Evolutionary conservation across 2,113 vertebrate genomes (phyloP).

Genomic region (Rhinopithecus roxellana): DNA sequence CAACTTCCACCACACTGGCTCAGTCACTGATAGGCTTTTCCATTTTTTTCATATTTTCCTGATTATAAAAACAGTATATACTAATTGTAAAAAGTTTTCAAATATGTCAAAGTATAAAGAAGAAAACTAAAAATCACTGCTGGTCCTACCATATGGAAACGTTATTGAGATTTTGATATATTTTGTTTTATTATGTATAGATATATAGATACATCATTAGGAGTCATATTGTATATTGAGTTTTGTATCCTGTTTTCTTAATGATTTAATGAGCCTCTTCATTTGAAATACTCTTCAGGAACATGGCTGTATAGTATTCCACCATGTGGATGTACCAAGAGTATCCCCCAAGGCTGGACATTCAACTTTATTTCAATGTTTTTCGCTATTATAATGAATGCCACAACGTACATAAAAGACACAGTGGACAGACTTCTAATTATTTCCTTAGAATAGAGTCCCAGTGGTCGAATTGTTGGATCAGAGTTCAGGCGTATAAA

Average conservation of each 20-base stretch:
- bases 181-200: neutral
- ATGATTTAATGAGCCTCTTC: neutral
- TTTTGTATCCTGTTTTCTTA: neutral
- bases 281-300: neutral
- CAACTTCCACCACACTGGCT: neutral
- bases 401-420: neutral
- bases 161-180: neutral
- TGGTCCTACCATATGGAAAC: neutral
- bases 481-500: neutral
- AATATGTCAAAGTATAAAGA: neutral
- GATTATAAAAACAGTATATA: neutral
- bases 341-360: neutral
- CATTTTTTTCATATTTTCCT: neutral
- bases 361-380: neutral
- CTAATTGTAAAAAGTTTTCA: neutral
- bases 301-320: neutral
- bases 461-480: neutral
- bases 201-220: neutral
- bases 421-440: neutral
- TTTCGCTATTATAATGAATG: neutral
- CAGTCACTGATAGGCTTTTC: neutral
- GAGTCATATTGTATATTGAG: no score
- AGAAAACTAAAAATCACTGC: neutral
- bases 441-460: neutral
- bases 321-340: neutral